Base-by-base conservation (phyloP, 2,797 vertebrate species). In the Prunella strophiata region DNA sequence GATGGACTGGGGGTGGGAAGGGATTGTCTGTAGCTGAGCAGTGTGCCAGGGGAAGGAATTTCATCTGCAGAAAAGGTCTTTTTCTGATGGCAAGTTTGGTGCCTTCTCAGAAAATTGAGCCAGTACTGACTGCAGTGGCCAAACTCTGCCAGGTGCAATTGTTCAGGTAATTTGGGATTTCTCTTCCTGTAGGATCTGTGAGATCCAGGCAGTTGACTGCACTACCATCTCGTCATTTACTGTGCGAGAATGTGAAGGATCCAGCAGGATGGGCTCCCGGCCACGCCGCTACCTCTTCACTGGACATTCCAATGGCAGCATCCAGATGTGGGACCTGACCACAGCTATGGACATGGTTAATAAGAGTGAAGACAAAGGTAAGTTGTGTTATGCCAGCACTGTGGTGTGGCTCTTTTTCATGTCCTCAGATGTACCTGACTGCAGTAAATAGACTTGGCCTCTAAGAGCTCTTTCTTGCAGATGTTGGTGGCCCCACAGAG, bases 291-390 rank as follows among this genome's bases (percentile, higher is more conserved):
- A 99, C 96, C 97, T 99, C 95, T 99, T 99, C 96, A 99, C 99
- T 0, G 99, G 99, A 19, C 99, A 99, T 17, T 98, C 98, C 12
- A 99, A 99, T 16, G 99, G 99, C 83, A 99, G 99, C 98, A 99
- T 99, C 94, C 99, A 99, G 92, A 99, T 99, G 99, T 99, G 99
- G 99, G 99, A 99, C 94, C 98, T 99, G 94, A 99, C 99, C 73
- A 99, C 99, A 1, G 99, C 99, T 17, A 99, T 99, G 99, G 99
- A 99, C 93, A 99, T 98, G 30, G 99, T 98, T 52, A 99, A 98
- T 96, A 99, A 99, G 97, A 98, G 97, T 32, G 99, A 99, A 93
- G 99, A 99, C 84, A 98, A 97, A 94, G 98, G 98, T 97, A 97
- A 75, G 81, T 52, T 34, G n/a, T 55, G 19, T 58, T 87, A 54